These are phyloP conservation scores for Cheilosia variabilis DNA, from an alignment of 2,888 invertebrate species.

Conservation along the genomic window DNA sequence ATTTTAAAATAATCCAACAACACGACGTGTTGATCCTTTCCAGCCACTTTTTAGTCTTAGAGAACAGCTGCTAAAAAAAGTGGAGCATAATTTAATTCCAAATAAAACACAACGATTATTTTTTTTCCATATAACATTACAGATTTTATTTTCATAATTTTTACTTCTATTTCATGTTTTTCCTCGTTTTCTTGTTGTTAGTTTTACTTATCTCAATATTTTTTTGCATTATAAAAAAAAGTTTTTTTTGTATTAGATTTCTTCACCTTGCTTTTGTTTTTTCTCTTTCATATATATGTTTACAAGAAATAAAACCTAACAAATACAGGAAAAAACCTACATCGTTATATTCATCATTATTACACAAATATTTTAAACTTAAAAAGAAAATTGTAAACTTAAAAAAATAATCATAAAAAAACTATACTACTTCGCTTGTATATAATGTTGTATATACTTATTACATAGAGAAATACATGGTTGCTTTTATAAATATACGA, in stretches of 20 bases:
- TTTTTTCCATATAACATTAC: constrained; percentile 82
- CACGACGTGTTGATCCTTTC: too few relatives aligned
- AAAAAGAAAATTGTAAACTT: constrained; percentile 33
- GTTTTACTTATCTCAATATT: constrained; percentile 67
- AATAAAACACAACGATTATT: constrained; percentile 61
- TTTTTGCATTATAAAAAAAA: constrained; percentile 76
- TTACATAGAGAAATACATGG: constrained; percentile 60
- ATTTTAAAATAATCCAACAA: neutral
- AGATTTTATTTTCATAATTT: constrained; percentile 78
- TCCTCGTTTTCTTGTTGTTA: constrained; percentile 55
- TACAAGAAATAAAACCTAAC: constrained; percentile 65
- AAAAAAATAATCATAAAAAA: constrained; percentile 62
- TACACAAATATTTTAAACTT: constrained; percentile 16
- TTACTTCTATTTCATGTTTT: constrained; percentile 78
- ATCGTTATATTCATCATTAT: constrained; percentile 50
- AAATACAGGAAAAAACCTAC: constrained; percentile 36
- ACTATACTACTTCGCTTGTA: constrained; percentile 67
- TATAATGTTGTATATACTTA: constrained; percentile 55
- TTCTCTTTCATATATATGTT: constrained; percentile 76
- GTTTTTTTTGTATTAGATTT: constrained; percentile 68
- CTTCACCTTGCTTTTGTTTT: constrained; percentile 73
- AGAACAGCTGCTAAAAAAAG: too few relatives aligned
- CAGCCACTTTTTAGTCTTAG: too few relatives aligned
- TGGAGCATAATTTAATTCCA: neutral
- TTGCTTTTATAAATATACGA: constrained; percentile 47